Evolutionary conservation across 2,888 invertebrate genomes (phyloP).

Genomic region (Herminia tarsipennalis): DNA sequence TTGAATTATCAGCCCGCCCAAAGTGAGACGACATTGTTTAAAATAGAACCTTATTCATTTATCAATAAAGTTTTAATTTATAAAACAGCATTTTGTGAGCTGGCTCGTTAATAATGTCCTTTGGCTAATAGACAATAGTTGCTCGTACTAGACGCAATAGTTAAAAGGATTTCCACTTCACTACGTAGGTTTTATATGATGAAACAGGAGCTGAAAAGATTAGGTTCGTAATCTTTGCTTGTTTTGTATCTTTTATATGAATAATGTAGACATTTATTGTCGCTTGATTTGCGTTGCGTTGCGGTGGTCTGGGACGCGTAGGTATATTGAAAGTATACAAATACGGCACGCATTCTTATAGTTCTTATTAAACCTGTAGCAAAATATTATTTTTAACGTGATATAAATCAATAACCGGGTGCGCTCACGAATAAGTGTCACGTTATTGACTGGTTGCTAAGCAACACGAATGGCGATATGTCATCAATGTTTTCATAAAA

Average conservation of each 20-base stretch:
- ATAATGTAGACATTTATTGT: no score
- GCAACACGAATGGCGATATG: no score
- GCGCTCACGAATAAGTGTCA: no score
- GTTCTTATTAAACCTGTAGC: no score
- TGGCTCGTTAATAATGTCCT: conserved; percentile 23
- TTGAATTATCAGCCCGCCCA: conserved; percentile 10
- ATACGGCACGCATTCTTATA: no score
- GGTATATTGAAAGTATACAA: no score
- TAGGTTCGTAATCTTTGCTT: background rate
- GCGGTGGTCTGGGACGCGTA: background rate
- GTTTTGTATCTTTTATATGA: background rate
- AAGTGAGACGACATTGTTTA: background rate
- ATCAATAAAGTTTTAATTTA: background rate
- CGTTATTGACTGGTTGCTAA: no score
- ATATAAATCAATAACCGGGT: no score
- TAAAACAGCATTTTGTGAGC: background rate
- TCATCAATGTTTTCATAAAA: no score
- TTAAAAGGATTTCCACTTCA: conserved; percentile 22
- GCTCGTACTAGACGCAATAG: conserved; percentile 35
- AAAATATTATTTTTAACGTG: no score
- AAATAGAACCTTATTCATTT: accelerated
- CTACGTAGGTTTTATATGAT: background rate
- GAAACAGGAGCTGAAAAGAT: conserved; percentile 7
- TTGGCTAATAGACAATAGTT: conserved; percentile 5
- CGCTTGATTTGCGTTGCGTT: no score